Evolutionary conservation across 2,113 vertebrate genomes (phyloP).

Genomic region (Xyliphius kryptos): DNA sequence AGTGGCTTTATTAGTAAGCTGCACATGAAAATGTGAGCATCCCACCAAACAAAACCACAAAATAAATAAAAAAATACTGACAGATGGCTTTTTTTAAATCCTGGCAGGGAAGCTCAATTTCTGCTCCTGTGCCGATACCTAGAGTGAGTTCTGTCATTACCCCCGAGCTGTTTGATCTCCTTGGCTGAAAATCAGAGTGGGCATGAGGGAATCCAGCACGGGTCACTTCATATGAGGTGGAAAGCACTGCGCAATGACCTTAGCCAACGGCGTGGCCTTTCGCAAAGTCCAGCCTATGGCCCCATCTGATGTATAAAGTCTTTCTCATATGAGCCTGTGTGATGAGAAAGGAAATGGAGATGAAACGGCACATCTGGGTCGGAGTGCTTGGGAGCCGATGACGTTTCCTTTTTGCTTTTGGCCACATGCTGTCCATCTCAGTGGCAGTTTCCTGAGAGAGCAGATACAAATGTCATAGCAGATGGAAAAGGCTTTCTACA

Average conservation of each 20-base stretch:
- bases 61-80: not conserved
- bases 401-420: not conserved
- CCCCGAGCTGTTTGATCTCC: conserved; percentile 42
- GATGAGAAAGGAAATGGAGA: not conserved
- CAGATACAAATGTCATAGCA: not conserved
- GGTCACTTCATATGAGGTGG: conserved; percentile 12
- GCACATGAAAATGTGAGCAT: not conserved
- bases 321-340: not conserved
- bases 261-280: not conserved
- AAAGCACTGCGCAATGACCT: conserved; percentile 4
- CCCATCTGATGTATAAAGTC: not conserved
- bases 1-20: too few relatives aligned
- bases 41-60: not conserved
- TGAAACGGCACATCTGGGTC: not conserved
- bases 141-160: conserved; percentile 19
- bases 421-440: not conserved
- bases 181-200: conserved; percentile 40
- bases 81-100: not conserved
- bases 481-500: not conserved
- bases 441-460: not conserved
- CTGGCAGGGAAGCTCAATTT: not conserved
- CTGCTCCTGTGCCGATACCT: conserved; percentile 3
- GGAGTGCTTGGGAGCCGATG: not conserved
- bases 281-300: not conserved
- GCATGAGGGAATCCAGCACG: not conserved